Evolutionary conservation across 2,888 invertebrate species (phyloP).

Genomic region (Oegoconia quadripuncta): DNA sequence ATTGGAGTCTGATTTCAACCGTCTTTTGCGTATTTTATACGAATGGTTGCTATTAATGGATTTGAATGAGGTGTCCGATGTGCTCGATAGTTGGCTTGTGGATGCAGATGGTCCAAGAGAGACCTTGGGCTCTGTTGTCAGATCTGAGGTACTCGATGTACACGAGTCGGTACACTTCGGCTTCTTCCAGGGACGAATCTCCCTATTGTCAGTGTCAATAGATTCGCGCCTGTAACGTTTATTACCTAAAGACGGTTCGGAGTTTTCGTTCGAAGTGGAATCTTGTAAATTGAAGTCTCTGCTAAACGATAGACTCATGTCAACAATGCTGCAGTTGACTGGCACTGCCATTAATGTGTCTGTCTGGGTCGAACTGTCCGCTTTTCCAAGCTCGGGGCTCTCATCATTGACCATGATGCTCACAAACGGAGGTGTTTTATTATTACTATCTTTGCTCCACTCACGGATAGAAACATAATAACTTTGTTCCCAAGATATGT

Average conservation of each 20-base stretch:
- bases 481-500: slow-evolving; percentile 59
- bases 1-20: slow-evolving; percentile 56
- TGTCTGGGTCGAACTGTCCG: slow-evolving; percentile 51
- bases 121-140: slow-evolving; percentile 33
- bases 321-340: slow-evolving; percentile 35
- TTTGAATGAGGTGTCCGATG: slow-evolving; percentile 63
- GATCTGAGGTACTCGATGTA: slow-evolving; percentile 47
- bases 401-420: slow-evolving; percentile 51
- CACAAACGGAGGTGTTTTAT: slow-evolving; percentile 52
- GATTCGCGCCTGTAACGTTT: slow-evolving; percentile 55
- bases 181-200: slow-evolving; percentile 52
- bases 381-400: slow-evolving; percentile 33
- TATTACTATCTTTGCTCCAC: slow-evolving; percentile 32
- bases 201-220: slow-evolving; percentile 39
- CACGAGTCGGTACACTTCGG: slow-evolving; percentile 49
- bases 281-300: slow-evolving; percentile 48
- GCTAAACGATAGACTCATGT: slow-evolving; percentile 50
- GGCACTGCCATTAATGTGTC: slow-evolving; percentile 38
- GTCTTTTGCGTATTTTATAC: slow-evolving; percentile 57
- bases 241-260: slow-evolving; percentile 36
- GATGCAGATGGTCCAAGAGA: slow-evolving; percentile 29
- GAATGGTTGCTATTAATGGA: slow-evolving; percentile 60
- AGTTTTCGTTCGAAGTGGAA: slow-evolving; percentile 42
- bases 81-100: slow-evolving; percentile 45
- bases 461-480: slow-evolving; percentile 39